A percentile compares a stretch with the other conserved stretches of the same genome.
phyloP scores from a whole-genome alignment of 2,113 vertebrate genomes.

The Chaetura pelagica region DNA sequence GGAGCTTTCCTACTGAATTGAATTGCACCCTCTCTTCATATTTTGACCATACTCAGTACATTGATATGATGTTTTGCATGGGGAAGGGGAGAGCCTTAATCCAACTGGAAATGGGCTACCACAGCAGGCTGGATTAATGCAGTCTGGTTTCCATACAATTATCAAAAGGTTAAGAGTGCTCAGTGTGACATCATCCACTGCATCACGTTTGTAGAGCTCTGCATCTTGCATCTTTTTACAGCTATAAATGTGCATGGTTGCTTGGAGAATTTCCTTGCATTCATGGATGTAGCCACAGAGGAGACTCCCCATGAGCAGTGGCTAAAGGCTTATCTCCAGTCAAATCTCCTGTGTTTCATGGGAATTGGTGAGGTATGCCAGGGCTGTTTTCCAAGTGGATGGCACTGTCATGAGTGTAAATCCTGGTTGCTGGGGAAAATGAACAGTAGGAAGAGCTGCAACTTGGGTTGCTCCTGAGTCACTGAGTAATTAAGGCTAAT shows the following conservation, averaged over 20 bases:
- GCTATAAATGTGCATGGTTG: background rate
- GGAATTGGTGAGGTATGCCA: background rate
- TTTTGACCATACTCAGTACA: background rate
- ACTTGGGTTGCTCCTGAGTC: background rate
- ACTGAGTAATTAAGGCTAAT: background rate
- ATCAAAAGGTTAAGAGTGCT: background rate
- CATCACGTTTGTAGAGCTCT: background rate
- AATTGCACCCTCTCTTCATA: background rate
- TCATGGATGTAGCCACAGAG: background rate
- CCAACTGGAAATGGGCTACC: background rate
- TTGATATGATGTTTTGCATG: background rate
- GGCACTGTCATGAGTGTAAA: background rate
- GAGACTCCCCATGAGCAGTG: background rate
- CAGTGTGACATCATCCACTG: background rate
- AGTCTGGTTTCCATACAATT: background rate
- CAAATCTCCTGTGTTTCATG: background rate
- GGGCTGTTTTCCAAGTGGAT: background rate
- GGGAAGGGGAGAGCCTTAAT: background rate
- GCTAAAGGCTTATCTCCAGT: background rate
- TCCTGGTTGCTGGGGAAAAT: background rate
- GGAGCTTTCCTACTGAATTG: background rate
- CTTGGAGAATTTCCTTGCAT: background rate
- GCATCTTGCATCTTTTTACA: background rate
- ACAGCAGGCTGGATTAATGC: background rate
- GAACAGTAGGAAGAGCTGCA: background rate